These are phyloP conservation scores for Premnoplex brunnescens DNA, from an alignment of 2,797 vertebrate species.

Conservation along the genomic window DNA sequence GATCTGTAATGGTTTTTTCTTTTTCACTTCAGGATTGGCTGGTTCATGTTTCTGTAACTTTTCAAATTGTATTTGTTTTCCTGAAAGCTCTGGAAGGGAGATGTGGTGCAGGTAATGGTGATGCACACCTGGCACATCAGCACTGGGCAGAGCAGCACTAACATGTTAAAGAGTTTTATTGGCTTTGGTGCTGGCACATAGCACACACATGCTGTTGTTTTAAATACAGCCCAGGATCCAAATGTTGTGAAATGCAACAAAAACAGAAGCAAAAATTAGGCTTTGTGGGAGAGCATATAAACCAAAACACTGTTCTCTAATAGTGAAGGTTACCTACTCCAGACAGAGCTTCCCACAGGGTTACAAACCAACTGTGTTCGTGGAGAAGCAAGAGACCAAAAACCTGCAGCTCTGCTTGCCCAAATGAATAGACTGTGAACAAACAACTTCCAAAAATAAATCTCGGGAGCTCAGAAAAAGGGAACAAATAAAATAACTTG, in stretches of 20 bases:
- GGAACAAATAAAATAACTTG: neutral
- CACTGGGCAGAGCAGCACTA: neutral
- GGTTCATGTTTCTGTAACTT: neutral
- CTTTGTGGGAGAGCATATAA: neutral
- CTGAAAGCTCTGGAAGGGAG: neutral
- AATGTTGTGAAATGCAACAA: neutral
- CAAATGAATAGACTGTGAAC: neutral
- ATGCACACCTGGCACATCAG: neutral
- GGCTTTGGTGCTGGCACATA: neutral
- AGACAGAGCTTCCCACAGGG: neutral
- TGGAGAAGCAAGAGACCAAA: neutral
- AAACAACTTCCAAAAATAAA: neutral
- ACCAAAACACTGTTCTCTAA: neutral
- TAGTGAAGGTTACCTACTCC: neutral
- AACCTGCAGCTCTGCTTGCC: neutral
- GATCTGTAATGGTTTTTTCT: neutral
- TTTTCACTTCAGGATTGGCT: neutral
- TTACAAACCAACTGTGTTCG: neutral
- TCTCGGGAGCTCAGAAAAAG: neutral
- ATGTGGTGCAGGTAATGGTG: accelerated
- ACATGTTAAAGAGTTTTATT: neutral
- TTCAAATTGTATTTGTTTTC: neutral
- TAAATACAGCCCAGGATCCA: neutral
- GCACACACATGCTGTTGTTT: neutral
- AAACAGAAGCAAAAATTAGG: neutral